Percentiles rank a stretch among this genome's conserved stretches.
These are phyloP conservation scores for Sinotaia quadrata DNA, from an alignment of 2,888 invertebrate genomes.

Conservation along the genomic window DNA sequence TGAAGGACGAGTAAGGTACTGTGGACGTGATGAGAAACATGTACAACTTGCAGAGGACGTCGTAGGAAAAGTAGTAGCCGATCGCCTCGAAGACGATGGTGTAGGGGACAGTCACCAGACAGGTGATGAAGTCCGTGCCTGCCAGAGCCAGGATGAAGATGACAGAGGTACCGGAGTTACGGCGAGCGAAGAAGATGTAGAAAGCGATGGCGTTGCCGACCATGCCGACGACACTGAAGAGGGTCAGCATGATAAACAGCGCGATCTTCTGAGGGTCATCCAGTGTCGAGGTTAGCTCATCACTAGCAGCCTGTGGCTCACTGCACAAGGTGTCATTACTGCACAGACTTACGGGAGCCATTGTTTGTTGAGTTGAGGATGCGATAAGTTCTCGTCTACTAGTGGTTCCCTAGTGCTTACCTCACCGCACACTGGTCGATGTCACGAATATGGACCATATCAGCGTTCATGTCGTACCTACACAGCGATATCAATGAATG, in stretches of 20 bases:
- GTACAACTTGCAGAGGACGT: slow-evolving; percentile 63
- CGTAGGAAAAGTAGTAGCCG: slow-evolving; percentile 50
- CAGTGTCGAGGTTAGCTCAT: too few relatives aligned
- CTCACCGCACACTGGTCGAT: too few relatives aligned
- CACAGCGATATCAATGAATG: too few relatives aligned
- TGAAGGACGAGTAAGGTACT: slow-evolving; percentile 66
- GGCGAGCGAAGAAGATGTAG: slow-evolving; percentile 64
- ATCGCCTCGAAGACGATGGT: slow-evolving; percentile 46
- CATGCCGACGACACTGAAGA: slow-evolving; percentile 57
- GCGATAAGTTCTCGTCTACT: too few relatives aligned
- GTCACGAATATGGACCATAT: too few relatives aligned
- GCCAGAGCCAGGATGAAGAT: slow-evolving; percentile 67
- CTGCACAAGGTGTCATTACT: too few relatives aligned
- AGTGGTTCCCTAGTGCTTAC: too few relatives aligned
- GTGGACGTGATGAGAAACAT: slow-evolving; percentile 67
- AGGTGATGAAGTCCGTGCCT: slow-evolving; percentile 58
- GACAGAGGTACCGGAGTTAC: slow-evolving; percentile 63
- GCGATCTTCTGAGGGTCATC: slow-evolving; percentile 20
- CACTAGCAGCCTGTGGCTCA: too few relatives aligned
- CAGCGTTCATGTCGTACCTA: too few relatives aligned
- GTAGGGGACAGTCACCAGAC: slow-evolving; percentile 59
- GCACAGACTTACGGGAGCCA: too few relatives aligned
- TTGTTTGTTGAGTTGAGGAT: too few relatives aligned
- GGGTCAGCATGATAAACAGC: slow-evolving; percentile 24
- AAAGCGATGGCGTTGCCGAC: slow-evolving; percentile 67